Conservation (phyloP, 2,797 vertebrate species). For the Todus mexicanus region DNA sequence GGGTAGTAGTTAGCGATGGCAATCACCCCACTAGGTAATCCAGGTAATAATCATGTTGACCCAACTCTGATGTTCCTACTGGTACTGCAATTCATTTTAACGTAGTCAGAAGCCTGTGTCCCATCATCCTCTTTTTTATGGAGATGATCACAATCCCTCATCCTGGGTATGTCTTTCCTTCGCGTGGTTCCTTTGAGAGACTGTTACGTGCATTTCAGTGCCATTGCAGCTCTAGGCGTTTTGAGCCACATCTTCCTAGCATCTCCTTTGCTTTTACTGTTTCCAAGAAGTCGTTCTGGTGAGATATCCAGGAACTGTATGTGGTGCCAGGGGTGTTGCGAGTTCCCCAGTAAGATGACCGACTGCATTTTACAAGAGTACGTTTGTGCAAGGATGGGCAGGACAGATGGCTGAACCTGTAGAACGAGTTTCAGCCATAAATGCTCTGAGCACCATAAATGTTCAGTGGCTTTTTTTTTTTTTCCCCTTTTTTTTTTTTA, state of each 20-base stretch:
- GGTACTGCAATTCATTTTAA: background rate
- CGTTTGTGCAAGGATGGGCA: conserved; percentile 43
- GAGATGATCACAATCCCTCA: background rate
- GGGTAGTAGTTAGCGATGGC: background rate
- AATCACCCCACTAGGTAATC: background rate
- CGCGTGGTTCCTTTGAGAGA: background rate
- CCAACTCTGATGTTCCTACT: background rate
- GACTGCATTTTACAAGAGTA: conserved; percentile 8
- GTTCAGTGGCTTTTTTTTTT: background rate
- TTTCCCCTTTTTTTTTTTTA: background rate
- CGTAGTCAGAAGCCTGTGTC: background rate
- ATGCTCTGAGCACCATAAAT: background rate
- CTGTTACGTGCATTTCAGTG: background rate
- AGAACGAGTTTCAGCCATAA: conserved; percentile 45
- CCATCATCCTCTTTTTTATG: background rate
- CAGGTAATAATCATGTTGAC: background rate
- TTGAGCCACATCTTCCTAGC: background rate
- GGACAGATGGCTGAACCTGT: conserved; percentile 58
- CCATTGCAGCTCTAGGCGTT: background rate
- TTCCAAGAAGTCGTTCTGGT: conserved; percentile 36
- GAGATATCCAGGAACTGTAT: conserved; percentile 21
- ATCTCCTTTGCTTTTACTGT: conserved; percentile 5
- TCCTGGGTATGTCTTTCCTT: background rate
- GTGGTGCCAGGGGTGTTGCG: background rate
- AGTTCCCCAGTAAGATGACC: background rate